These are phyloP conservation scores for Allolobophora icterica DNA, from an alignment of 2,888 invertebrate genomes.

Conservation along the genomic window DNA sequence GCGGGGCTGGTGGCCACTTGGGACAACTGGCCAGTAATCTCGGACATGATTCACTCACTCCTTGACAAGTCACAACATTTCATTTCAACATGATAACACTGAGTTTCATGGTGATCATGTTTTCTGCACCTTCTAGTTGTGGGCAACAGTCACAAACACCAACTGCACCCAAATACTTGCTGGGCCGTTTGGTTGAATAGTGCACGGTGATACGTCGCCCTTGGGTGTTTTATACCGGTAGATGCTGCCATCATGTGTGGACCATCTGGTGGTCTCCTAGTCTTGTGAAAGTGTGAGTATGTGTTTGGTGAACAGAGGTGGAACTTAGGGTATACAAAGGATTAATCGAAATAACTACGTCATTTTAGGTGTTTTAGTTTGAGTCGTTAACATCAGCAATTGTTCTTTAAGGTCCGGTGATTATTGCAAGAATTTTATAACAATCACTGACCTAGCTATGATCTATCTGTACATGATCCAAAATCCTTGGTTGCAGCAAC, in stretches of 20 bases:
- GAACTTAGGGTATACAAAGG: not conserved
- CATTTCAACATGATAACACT: constrained; percentile 20
- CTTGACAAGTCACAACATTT: constrained; percentile 23
- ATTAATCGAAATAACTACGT: not conserved
- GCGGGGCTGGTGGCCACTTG: constrained; percentile 25
- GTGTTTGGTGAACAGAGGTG: not conserved
- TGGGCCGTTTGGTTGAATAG: not conserved
- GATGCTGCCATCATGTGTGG: not conserved
- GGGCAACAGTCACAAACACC: not conserved
- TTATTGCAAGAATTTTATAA: not conserved
- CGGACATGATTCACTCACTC: not conserved
- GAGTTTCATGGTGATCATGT: not conserved
- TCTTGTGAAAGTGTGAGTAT: not conserved
- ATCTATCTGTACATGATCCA: not conserved
- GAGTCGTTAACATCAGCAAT: not conserved
- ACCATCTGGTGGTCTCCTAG: not conserved
- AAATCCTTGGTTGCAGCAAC: not conserved
- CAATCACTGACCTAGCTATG: not conserved
- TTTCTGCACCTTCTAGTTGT: not conserved
- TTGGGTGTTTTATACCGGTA: not conserved
- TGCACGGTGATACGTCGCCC: not conserved
- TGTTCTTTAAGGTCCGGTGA: not conserved
- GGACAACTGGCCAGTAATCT: constrained; percentile 33
- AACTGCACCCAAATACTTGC: not conserved
- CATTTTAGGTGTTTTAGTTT: not conserved